Evolutionary conservation across 1,140 invertebrate genomes (phyloP), one percentile per base, ranked within the genome.

Genomic region (Antheraea pernyi): DNA sequence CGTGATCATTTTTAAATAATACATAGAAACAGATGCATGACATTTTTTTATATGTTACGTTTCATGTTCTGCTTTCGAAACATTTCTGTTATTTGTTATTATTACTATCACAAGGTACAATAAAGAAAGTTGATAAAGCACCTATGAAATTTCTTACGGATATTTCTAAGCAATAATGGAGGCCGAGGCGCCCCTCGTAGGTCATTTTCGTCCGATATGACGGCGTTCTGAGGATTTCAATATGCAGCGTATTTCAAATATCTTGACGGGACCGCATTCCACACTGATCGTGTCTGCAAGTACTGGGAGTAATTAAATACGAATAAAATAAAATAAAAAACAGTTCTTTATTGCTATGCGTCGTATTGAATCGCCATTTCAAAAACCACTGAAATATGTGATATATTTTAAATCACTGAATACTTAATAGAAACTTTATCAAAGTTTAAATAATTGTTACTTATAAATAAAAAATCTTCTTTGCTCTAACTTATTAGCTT

Each of bases 211-310:
- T 80, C 77, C 76, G 76, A 79, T 81, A 84, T 83, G 82, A 79
- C 76, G 78, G 74, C 46, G 13, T 13, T 69, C 73, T 72, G 70
- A 79, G 80, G 79, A 86, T 85, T 86, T 88, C 79, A 88, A 86
- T 88, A 88, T 85, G 84, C 86, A 70, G 81, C 83, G 78, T 83
- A 78, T 81, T 88, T 88, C 76, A 86, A 88, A 88, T 85, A 86
- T 77, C 84, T 83, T 46, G 68, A 73, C 66, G 72, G 75, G 72
- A 71, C 67, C 76, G 76, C 80, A 75, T 77, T 77, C 79, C 74
- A 74, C 63, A 64, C 65, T 70, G 63, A 68, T 59, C 75, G 68
- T 59, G 68, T 61, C 68, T 74, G 65, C 59, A 66, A 39, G 64
- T 67, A 71, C 68, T 77, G 68, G 71, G 39, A 75, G 78, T 81